phyloP scores from a whole-genome alignment of 2,113 vertebrate species.

The Platysteira castanea region DNA sequence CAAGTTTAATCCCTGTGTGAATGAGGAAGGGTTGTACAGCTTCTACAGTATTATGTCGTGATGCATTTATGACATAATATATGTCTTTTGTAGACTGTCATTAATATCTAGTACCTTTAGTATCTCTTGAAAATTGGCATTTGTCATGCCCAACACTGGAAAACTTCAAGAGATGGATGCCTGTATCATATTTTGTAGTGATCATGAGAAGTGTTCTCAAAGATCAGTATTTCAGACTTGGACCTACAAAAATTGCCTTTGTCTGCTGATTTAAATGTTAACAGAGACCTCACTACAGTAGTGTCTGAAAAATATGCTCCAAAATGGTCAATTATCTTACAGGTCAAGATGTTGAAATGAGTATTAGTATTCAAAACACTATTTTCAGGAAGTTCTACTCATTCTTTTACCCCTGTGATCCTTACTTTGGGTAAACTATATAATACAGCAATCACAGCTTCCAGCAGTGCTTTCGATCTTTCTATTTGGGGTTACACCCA shows the following conservation, averaged over 20 bases:
- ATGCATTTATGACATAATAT: background rate
- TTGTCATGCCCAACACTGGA: background rate
- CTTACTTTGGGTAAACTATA: background rate
- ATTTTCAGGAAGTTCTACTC: background rate
- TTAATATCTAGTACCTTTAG: background rate
- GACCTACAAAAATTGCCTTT: background rate
- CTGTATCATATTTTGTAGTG: background rate
- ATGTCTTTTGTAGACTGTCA: background rate
- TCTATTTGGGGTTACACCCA: background rate
- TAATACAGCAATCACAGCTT: background rate
- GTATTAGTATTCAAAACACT: background rate
- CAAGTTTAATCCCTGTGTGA: background rate
- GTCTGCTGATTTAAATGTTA: background rate
- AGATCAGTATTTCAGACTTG: background rate
- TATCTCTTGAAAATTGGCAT: background rate
- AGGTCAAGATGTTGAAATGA: background rate
- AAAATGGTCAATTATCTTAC: background rate
- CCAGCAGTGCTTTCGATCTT: background rate
- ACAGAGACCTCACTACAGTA: background rate
- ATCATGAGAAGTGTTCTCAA: background rate
- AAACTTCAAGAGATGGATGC: background rate
- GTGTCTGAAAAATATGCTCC: background rate
- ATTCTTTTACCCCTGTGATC: background rate
- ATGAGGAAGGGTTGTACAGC: background rate
- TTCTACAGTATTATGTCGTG: background rate